These are phyloP conservation scores for Microtus montanus DNA, from an alignment of 2,113 vertebrate species.

Conservation along the genomic window DNA sequence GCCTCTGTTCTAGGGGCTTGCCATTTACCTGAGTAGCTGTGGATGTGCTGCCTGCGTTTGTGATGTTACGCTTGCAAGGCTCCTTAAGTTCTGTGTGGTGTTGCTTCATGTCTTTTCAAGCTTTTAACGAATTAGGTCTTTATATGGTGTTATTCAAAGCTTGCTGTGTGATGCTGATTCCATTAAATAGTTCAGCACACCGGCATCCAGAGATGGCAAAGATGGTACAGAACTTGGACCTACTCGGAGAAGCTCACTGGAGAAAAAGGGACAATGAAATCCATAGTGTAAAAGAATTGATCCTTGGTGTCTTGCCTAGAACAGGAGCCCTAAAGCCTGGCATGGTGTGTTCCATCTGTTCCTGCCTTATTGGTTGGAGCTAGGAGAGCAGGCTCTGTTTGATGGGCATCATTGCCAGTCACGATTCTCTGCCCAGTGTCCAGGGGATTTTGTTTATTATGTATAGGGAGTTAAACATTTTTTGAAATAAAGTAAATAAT, in stretches of 20 bases:
- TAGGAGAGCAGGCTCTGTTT: no score
- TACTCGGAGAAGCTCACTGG: rapidly evolving
- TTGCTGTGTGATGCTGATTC: rapidly evolving
- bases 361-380: rapidly evolving
- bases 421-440: background rate
- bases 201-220: rapidly evolving
- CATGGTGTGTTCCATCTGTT: rapidly evolving
- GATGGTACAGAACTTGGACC: rapidly evolving
- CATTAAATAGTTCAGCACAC: rapidly evolving
- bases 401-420: rapidly evolving
- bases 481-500: background rate
- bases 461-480: rapidly evolving
- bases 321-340: background rate
- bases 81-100: rapidly evolving
- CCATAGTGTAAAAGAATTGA: rapidly evolving
- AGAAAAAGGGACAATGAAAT: rapidly evolving
- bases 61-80: rapidly evolving
- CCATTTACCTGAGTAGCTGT: rapidly evolving
- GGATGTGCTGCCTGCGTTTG: rapidly evolving
- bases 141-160: background rate
- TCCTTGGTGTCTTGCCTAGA: rapidly evolving
- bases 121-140: background rate
- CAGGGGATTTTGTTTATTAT: background rate
- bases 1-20: background rate
- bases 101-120: no score